A percentile compares a stretch with the other conserved stretches of the same genome.
Evolutionary conservation across 2,797 vertebrate genomes (phyloP).

Genomic region (Crax fasciolata): DNA sequence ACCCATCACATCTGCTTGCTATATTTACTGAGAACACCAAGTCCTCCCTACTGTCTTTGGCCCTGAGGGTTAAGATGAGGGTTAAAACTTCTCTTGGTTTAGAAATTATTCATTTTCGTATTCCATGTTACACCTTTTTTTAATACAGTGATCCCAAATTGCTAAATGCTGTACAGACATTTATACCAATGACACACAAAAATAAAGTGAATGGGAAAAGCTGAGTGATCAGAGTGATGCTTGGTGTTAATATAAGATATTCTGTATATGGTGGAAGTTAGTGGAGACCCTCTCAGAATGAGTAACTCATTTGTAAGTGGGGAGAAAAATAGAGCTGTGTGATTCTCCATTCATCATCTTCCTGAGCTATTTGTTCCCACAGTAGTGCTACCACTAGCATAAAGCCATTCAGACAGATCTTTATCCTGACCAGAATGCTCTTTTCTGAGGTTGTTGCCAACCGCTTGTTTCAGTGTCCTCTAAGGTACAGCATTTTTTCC

Average conservation of each 20-base stretch:
- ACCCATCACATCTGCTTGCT: neutral
- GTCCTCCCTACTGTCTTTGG: neutral
- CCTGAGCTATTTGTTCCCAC: neutral
- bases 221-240: neutral
- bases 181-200: neutral
- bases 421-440: neutral
- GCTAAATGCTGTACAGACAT: neutral
- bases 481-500: neutral
- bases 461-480: neutral
- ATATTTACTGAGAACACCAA: neutral
- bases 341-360: conserved; percentile 40
- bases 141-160: neutral
- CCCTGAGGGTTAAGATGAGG: neutral
- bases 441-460: neutral
- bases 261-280: neutral
- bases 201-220: neutral
- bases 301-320: conserved; percentile 22
- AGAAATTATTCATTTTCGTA: neutral
- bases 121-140: neutral
- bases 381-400: conserved; percentile 16
- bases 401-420: conserved; percentile 22
- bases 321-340: conserved; percentile 11
- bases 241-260: neutral
- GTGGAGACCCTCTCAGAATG: neutral
- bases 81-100: neutral